Conservation (phyloP, 2,888 invertebrate species). For the Melolontha melolontha region DNA sequence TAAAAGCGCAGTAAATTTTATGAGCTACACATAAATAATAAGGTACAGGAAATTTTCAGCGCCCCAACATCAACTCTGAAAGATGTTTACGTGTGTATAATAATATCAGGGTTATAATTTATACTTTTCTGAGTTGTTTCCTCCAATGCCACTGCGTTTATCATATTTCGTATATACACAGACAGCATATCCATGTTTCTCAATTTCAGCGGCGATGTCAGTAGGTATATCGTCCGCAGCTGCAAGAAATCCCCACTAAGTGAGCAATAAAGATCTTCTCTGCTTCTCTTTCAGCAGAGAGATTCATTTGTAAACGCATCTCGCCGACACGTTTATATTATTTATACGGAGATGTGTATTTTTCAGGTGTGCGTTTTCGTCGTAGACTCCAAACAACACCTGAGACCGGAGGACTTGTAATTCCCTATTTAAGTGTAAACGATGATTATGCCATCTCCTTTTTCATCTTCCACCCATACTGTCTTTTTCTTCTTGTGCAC, state of each 20-base stretch:
- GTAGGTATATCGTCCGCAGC: constrained; percentile 53
- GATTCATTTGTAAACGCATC: constrained; percentile 49
- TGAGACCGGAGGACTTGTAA: constrained; percentile 45
- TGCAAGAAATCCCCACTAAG: constrained; percentile 57
- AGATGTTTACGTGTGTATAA: constrained; percentile 52
- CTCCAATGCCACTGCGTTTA: constrained; percentile 58
- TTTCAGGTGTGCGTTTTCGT: constrained; percentile 52
- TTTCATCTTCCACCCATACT: constrained; percentile 4
- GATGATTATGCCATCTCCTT: constrained; percentile 39
- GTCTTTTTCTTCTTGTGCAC: constrained; percentile 51
- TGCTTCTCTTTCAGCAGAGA: constrained; percentile 46
- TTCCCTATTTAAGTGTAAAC: constrained; percentile 50
- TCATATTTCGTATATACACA: constrained; percentile 59
- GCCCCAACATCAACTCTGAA: constrained; percentile 47
- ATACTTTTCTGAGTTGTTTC: constrained; percentile 52
- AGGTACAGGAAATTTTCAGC: constrained; percentile 41
- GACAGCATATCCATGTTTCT: constrained; percentile 59
- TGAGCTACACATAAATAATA: constrained; percentile 46
- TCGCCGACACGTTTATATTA: constrained; percentile 49
- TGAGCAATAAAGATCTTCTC: constrained; percentile 59
- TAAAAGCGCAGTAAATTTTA: constrained; percentile 36
- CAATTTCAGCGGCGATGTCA: constrained; percentile 57
- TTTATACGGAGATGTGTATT: constrained; percentile 50
- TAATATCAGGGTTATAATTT: constrained; percentile 49
- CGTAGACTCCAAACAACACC: constrained; percentile 39